Evolutionary conservation across 2,888 invertebrate genomes (phyloP), one percentile per base, ranked within the genome.

Genomic region (Cremastinae sp.): DNA sequence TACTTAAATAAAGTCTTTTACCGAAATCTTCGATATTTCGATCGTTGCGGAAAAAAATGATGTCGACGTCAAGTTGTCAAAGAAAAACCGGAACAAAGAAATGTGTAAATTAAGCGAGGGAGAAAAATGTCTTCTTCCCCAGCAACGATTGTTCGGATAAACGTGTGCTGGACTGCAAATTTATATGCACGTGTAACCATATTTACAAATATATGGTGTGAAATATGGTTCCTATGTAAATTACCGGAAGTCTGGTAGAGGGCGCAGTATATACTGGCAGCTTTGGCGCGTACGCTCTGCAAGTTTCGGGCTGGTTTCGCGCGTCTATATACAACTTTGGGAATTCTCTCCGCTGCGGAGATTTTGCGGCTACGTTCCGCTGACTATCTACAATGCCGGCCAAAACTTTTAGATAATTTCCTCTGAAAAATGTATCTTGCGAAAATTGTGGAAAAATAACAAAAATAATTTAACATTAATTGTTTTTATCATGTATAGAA

Each of bases 191-290:
- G 16, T 16, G 45, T 16, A 45, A 7, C 7, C 16, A 36, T 8
- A 45, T 36, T 14, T 18, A 16, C 28, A 22, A 16, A 54, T 43
- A 54, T 43, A 43, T n/a, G 45, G 53, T 54, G 75, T 70, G 75
- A 75, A 70, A 75, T 70, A 75, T 75, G 70, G 64, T 75, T 75
- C 65, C 45, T 70, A 75, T 75, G 75, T 65, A 75, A 70, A 75
- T 75, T 75, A 75, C 75, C 64, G 65, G 51, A 59, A 70, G 70
- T 16, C 43, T 47, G 65, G 75, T 58, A 58, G 71, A 65, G 71
- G 54, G 43, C 65, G 34, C 28, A 5, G 28, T 28, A 5, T n/a
- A n/a, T 3, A 5, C 56, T 51, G 65, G 65, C 59, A 65, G 70
- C 59, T 75, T 70, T 45, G 45, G 47, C 61, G 70, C 70, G 38